A percentile compares a stretch with the other conserved stretches of the same genome.
Conservation (phyloP, 2,888 invertebrate genomes). For the Synergus japonicus region DNA sequence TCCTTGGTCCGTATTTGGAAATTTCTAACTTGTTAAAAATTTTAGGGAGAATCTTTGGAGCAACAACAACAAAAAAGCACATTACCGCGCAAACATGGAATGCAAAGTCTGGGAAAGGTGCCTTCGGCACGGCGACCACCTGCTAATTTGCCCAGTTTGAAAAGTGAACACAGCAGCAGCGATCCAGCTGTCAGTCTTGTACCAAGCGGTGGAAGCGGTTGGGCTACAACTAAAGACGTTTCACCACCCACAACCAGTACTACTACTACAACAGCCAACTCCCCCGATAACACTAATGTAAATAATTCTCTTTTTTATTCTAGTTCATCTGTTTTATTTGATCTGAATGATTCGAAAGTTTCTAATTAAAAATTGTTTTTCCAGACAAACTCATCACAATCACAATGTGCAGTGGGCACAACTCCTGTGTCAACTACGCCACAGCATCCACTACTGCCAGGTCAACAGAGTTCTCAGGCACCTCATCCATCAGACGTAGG, state of each 20-base stretch:
- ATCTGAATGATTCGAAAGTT: conserved; percentile 1
- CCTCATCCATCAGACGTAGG: conserved; percentile 71
- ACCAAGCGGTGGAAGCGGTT: conserved; percentile 89
- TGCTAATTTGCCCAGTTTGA: conserved; percentile 98
- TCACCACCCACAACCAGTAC: conserved; percentile 76
- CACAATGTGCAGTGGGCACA: conserved; percentile 73
- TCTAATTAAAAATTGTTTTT: conserved; percentile 39
- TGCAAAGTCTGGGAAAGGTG: conserved; percentile 99
- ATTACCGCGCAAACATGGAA: conserved; percentile 98
- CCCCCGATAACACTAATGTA: conserved; percentile 72
- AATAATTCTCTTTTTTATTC: conserved; percentile 38
- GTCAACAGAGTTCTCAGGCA: conserved; percentile 69
- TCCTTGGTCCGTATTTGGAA: conserved; percentile 42
- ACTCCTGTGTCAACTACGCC: conserved; percentile 66
- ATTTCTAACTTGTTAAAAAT: conserved; percentile 51
- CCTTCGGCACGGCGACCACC: conserved; percentile 98
- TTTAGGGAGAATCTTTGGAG: conserved; percentile 91
- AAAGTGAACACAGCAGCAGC: conserved; percentile 93
- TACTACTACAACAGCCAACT: conserved; percentile 70
- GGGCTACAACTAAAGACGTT: conserved; percentile 83
- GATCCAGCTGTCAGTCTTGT: conserved; percentile 89
- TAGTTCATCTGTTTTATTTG: neutral
- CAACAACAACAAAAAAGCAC: conserved; percentile 92
- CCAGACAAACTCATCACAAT: conserved; percentile 71
- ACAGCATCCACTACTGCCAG: conserved; percentile 72